A percentile compares a stretch with the other conserved stretches of the same genome.
Conservation (phyloP, 2,888 invertebrate genomes). For the Pandemis heparana region DNA sequence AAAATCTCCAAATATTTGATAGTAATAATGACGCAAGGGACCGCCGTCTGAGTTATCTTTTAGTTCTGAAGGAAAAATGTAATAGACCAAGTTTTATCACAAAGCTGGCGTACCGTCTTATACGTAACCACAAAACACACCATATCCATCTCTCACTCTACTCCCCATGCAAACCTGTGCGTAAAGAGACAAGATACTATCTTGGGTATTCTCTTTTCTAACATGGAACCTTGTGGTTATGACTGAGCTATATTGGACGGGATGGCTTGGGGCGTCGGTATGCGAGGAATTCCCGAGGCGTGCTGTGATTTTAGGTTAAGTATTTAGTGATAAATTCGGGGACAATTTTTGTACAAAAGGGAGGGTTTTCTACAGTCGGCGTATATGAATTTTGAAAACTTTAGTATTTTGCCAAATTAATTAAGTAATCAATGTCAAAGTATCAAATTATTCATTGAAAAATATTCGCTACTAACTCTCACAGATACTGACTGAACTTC, state of each 20-base stretch:
- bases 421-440: too few species aligned
- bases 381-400: not conserved
- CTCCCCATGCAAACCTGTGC: not conserved
- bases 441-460: too few species aligned
- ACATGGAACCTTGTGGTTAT: not conserved
- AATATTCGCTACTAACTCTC: too few species aligned
- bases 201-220: not conserved
- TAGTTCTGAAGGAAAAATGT: conserved; percentile 30
- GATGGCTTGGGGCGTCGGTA: conserved; percentile 10
- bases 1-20: conserved; percentile 1
- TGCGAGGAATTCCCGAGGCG: conserved; percentile 46
- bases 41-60: conserved; percentile 11
- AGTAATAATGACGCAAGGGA: conserved; percentile 11
- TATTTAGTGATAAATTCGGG: conserved; percentile 50
- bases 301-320: conserved; percentile 57
- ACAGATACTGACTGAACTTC: too few species aligned
- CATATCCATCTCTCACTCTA: not conserved
- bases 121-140: not conserved
- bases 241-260: conserved; percentile 31
- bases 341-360: conserved; percentile 14
- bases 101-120: conserved; percentile 7
- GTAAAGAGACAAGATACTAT: not conserved
- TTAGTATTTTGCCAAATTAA: too few species aligned
- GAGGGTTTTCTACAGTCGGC: not conserved
- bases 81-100: conserved; percentile 40